These are phyloP conservation scores for Oncopeltus fasciatus DNA, from an alignment of 1,140 invertebrate species.

Conservation along the genomic window DNA sequence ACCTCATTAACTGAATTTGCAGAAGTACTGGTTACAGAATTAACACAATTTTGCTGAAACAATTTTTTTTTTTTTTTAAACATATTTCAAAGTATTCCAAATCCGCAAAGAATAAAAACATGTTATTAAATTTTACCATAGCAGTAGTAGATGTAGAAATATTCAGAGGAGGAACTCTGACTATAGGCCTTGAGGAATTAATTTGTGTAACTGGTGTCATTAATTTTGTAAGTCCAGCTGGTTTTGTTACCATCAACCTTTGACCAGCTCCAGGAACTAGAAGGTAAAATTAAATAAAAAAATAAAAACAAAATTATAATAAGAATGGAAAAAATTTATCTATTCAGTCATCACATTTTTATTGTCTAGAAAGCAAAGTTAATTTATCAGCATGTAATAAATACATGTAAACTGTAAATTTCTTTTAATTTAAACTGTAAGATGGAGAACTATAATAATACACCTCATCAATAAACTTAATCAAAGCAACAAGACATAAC, in stretches of 20 bases:
- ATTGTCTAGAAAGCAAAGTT: too few relatives aligned
- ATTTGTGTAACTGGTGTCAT: conserved; percentile 15
- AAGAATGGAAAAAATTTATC: background rate
- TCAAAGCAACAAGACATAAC: too few relatives aligned
- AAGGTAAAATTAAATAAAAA: conserved; percentile 7
- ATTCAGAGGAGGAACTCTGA: conserved; percentile 36
- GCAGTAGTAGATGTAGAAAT: conserved; percentile 24
- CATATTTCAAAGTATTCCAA: too few relatives aligned
- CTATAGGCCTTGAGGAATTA: conserved; percentile 30
- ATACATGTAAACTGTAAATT: too few relatives aligned
- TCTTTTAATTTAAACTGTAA: too few relatives aligned
- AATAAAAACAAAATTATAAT: background rate
- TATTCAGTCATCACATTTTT: too few relatives aligned
- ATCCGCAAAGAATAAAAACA: too few relatives aligned
- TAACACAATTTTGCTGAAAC: background rate
- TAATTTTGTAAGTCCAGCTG: conserved; percentile 15
- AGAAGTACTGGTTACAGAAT: background rate
- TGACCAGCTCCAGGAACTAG: conserved; percentile 20
- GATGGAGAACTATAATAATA: too few relatives aligned
- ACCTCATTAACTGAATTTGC: background rate
- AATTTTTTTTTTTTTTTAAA: too few relatives aligned
- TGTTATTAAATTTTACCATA: too few relatives aligned
- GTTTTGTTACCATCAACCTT: conserved; percentile 17
- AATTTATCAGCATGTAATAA: too few relatives aligned
- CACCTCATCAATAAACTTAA: too few relatives aligned